A percentile compares a stretch with the other conserved stretches of the same genome.
Conservation (phyloP, 2,888 invertebrate genomes). For the Agriopis aurantiaria region DNA sequence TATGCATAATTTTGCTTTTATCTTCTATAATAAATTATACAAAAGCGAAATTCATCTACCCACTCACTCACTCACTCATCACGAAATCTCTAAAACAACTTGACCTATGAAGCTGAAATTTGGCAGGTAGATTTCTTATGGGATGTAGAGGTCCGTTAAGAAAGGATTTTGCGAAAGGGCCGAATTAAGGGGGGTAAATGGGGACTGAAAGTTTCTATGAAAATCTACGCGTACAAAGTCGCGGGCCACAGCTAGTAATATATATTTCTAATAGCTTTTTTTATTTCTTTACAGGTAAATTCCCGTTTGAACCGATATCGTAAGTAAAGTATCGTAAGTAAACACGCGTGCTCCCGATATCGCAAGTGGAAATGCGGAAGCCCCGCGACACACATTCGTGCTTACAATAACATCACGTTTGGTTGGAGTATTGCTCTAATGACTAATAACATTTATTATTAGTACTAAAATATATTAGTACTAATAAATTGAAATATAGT, state of each 20-base stretch:
- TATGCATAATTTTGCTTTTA: neutral
- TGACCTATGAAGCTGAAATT: no score
- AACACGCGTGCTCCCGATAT: slow-evolving; percentile 9
- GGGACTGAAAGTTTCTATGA: no score
- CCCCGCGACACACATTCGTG: slow-evolving; percentile 13
- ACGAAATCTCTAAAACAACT: no score
- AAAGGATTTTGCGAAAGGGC: no score
- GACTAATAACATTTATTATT: slow-evolving; percentile 9
- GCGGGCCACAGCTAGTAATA: no score
- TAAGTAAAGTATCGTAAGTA: slow-evolving; percentile 1
- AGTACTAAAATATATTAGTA: slow-evolving; percentile 11
- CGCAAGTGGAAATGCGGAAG: slow-evolving; percentile 13
- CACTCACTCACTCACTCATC: no score
- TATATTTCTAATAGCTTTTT: neutral
- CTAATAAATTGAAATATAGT: slow-evolving; percentile 12
- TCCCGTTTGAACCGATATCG: slow-evolving; percentile 2
- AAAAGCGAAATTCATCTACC: no score
- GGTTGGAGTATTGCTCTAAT: neutral
- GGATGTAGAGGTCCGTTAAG: no score
- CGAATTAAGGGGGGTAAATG: no score
- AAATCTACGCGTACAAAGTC: no score
- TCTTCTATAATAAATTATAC: no score
- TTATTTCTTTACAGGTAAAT: slow-evolving; percentile 39
- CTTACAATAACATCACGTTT: slow-evolving; percentile 27
- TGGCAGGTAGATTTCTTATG: no score